Evolutionary conservation across 1,140 invertebrate genomes (phyloP), one percentile per base, ranked within the genome.

Genomic region (Drosophila gunungcola): DNA sequence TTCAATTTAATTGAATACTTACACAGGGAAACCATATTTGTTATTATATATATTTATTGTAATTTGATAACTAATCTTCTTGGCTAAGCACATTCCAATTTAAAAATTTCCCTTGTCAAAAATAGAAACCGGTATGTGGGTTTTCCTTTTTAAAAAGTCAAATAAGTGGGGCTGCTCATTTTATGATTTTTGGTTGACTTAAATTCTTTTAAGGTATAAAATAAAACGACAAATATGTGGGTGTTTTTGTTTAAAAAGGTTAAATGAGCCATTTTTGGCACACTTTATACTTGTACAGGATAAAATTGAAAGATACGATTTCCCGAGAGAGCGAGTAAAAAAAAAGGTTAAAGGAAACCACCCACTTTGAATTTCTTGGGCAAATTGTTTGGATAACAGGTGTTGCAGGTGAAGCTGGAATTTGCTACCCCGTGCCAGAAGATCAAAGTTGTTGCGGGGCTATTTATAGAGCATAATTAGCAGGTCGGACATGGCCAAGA

Each of bases 381-480:
- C 60, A 7, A 29, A 45, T 68, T 68, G 38, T 60, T 27, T 2
- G 7, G 57, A 13, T 29, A 1, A 43, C 46, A 45, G 52, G 38
- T 36, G 60, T 12, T 52, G 61, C 60, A 52, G 64, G n/a, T 68
- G 64, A 60, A 68, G 38, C 58, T 67, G 57, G 10, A 9, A 39
- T 41, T 41, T 55, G 38, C 38, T 11, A 5, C n/a, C 25, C 45
- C 57, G 13, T 21, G 57, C 4, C 57, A 21, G 57, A 68, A 68
- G 64, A 68, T 68, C 64, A 68, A 65, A 68, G 64, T 48, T n/a
- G 21, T 6, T 38, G 21, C 16, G 11, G 0, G 32, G 21, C 46
- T 68, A 68, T 68, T 65, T 68, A 52, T 68, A 68, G 61, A 29
- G 21, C 46, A 16, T 65, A 68, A 68, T 68, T 68, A 65, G 46